These are phyloP conservation scores for Gymnoscopelus braueri DNA, from an alignment of 2,797 vertebrate species.

Conservation along the genomic window DNA sequence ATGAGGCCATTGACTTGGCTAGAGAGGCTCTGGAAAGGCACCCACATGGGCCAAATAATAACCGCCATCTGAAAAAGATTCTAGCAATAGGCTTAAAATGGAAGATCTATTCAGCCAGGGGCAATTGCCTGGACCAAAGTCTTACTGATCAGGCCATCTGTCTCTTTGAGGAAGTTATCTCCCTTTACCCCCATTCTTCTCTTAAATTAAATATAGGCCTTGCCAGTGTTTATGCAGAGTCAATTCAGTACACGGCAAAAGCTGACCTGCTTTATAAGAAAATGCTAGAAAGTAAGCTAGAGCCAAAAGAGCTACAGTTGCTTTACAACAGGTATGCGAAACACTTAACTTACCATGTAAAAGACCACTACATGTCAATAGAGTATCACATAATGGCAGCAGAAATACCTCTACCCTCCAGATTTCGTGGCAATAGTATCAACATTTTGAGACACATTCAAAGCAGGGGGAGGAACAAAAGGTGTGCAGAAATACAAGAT, in stretches of 20 bases:
- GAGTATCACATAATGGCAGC: conserved; percentile 63
- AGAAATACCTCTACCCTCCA: conserved; percentile 23
- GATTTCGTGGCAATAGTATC: conserved; percentile 42
- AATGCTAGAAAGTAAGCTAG: conserved; percentile 40
- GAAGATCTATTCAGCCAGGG: conserved; percentile 24
- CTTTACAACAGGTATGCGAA: conserved; percentile 62
- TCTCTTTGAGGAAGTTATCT: conserved; percentile 53
- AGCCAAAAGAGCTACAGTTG: conserved; percentile 48
- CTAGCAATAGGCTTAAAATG: conserved; percentile 52
- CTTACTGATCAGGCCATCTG: conserved; percentile 45
- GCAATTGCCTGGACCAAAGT: conserved; percentile 21
- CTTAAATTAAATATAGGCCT: conserved; percentile 15
- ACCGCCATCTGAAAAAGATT: conserved; percentile 59
- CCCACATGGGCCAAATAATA: conserved; percentile 25
- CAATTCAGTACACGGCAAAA: neutral
- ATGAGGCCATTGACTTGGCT: conserved; percentile 66
- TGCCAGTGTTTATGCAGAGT: conserved; percentile 36
- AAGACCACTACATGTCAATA: conserved; percentile 31
- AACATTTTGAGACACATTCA: conserved; percentile 43
- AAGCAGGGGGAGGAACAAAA: conserved; percentile 35
- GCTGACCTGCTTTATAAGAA: conserved; percentile 46
- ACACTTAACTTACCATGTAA: conserved; percentile 11
- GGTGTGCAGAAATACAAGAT: conserved; percentile 51
- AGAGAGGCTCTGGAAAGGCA: conserved; percentile 59
- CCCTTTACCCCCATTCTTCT: conserved; percentile 59